Conservation (phyloP, 2,113 vertebrate species). For the Tiliqua scincoides region DNA sequence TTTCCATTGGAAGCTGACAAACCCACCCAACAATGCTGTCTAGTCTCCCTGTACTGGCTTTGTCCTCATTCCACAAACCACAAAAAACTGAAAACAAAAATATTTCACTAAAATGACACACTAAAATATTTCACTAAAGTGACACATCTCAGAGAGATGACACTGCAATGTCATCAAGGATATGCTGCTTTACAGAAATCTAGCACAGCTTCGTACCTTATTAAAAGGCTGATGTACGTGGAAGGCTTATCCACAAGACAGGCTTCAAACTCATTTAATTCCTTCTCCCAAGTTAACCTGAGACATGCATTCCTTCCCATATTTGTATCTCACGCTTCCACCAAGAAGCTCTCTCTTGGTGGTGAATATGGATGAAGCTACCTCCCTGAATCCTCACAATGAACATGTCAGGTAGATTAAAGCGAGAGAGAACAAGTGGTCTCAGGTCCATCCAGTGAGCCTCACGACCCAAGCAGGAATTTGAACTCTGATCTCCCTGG, state of each 20-base stretch:
- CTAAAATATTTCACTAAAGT: not conserved
- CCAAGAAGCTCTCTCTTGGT: no score
- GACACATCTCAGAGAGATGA: not conserved
- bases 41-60: conserved; percentile 68
- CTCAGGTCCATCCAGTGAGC: no score
- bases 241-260: no score
- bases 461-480: no score
- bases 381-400: no score
- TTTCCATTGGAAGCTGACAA: conserved; percentile 54
- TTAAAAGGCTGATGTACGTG: not conserved
- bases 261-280: not conserved
- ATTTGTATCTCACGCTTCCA: no score
- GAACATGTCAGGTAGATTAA: no score
- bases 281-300: not conserved
- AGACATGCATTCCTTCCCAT: not conserved
- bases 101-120: not conserved
- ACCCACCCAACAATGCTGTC: conserved; percentile 68
- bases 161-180: no score
- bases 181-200: not conserved
- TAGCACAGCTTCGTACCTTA: not conserved
- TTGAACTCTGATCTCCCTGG: no score
- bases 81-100: not conserved
- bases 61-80: conserved; percentile 25
- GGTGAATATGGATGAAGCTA: no score
- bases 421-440: no score